A percentile compares a stretch with the other conserved stretches of the same genome.
phyloP scores from a whole-genome alignment of 2,113 vertebrate genomes.

The Rhabdornis inornatus region DNA sequence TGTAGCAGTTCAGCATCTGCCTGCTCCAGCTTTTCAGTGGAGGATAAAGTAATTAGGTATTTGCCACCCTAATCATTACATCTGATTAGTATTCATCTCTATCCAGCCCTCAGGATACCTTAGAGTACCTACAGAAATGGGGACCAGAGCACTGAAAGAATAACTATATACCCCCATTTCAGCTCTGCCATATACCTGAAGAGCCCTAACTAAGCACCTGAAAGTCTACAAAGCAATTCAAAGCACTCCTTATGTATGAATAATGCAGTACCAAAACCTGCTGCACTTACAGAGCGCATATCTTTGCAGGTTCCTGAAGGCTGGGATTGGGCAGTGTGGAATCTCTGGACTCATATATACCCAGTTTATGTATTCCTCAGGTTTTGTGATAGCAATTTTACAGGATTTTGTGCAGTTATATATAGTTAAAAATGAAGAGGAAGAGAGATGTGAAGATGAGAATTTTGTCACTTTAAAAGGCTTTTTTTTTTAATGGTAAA shows the following conservation, averaged over 20 bases:
- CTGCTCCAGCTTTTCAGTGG: not conserved
- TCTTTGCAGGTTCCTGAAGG: not conserved
- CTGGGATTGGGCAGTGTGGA: rapidly evolving
- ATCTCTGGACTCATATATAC: not conserved
- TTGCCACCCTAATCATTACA: not conserved
- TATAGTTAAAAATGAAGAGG: not conserved
- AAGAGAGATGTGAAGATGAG: not conserved
- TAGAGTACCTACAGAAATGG: not conserved
- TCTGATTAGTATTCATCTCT: not conserved
- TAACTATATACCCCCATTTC: not conserved
- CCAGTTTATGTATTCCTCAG: not conserved
- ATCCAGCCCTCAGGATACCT: not conserved
- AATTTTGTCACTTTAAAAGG: not conserved
- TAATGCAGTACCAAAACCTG: not conserved
- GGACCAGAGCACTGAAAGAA: not conserved
- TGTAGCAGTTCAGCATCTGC: not conserved
- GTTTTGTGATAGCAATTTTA: not conserved
- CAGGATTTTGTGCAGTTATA: not conserved
- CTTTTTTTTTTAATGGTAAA: not conserved
- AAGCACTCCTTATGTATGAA: not conserved
- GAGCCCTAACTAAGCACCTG: not conserved
- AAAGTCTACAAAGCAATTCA: not conserved
- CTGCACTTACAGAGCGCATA: not conserved
- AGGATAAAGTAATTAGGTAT: not conserved
- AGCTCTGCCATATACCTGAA: not conserved